phyloP scores from a whole-genome alignment of 2,888 invertebrate species.

The Trichogramma evanescens region DNA sequence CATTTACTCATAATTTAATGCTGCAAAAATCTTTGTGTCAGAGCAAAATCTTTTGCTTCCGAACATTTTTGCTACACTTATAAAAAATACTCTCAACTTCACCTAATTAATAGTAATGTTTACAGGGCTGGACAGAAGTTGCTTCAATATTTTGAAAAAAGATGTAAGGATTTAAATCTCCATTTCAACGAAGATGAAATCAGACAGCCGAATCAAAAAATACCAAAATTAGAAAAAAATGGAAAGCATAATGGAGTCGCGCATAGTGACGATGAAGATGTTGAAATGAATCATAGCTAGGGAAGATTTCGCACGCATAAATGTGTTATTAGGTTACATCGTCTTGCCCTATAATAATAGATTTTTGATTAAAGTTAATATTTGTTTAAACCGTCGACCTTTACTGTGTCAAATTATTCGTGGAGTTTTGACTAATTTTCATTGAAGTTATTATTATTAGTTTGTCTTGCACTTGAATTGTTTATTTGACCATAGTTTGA shows the following conservation, averaged over 20 bases:
- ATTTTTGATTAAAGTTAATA: constrained; percentile 14
- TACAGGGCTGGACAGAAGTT: constrained; percentile 69
- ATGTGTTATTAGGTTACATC: constrained; percentile 9
- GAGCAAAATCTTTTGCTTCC: constrained; percentile 44
- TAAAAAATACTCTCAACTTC: constrained; percentile 16
- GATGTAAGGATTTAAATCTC: constrained; percentile 63
- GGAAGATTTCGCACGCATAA: constrained; percentile 12
- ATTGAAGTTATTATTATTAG: constrained; percentile 7
- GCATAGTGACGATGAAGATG: constrained; percentile 36
- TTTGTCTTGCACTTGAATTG: constrained; percentile 8
- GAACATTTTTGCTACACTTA: constrained; percentile 30
- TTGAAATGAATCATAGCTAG: constrained; percentile 25
- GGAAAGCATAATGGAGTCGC: constrained; percentile 48
- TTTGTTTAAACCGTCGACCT: constrained; percentile 16
- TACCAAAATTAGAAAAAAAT: constrained; percentile 31
- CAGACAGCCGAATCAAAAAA: constrained; percentile 44
- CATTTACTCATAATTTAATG: no score
- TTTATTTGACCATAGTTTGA: constrained; percentile 16
- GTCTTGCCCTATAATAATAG: constrained; percentile 14
- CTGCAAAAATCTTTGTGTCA: no score
- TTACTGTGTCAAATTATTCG: constrained; percentile 9
- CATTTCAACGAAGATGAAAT: constrained; percentile 46
- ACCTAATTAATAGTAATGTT: constrained; percentile 35
- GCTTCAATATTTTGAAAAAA: constrained; percentile 64
- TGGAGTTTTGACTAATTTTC: constrained; percentile 1